These are phyloP conservation scores for Drosophila anomalata DNA, from an alignment of 2,888 invertebrate species.

Conservation along the genomic window DNA sequence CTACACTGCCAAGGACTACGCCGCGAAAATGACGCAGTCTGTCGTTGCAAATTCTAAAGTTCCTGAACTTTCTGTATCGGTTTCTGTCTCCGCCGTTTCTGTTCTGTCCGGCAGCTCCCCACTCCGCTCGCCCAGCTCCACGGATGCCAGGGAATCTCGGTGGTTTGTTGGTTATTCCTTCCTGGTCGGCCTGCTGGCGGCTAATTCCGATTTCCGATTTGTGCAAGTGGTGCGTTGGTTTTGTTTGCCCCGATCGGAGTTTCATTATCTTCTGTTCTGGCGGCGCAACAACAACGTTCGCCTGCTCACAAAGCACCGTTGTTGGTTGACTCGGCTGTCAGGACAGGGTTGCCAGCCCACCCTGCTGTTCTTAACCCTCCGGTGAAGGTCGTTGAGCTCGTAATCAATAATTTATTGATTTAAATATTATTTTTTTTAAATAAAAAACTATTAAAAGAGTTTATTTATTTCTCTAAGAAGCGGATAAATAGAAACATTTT, in stretches of 20 bases:
- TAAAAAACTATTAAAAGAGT: not conserved
- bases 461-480: not conserved
- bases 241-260: conserved; percentile 23
- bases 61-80: conserved; percentile 3
- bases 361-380: not conserved
- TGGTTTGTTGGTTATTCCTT: not conserved
- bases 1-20: not conserved
- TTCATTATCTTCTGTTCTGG: conserved; percentile 20
- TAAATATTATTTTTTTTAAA: not conserved
- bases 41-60: not conserved
- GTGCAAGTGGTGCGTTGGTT: conserved; percentile 14
- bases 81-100: not conserved
- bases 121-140: not conserved
- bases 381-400: not conserved
- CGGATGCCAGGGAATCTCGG: not conserved
- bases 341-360: conserved; percentile 9
- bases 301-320: conserved; percentile 25
- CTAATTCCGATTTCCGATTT: not conserved
- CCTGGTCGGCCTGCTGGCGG: not conserved
- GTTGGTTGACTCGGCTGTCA: conserved; percentile 7
- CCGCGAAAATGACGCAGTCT: not conserved
- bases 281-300: conserved; percentile 20
- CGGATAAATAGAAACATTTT: no score
- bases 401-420: not conserved
- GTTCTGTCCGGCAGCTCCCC: conserved; percentile 1